phyloP scores from a whole-genome alignment of 2,113 vertebrate genomes.

The Apaloderma vittatum region DNA sequence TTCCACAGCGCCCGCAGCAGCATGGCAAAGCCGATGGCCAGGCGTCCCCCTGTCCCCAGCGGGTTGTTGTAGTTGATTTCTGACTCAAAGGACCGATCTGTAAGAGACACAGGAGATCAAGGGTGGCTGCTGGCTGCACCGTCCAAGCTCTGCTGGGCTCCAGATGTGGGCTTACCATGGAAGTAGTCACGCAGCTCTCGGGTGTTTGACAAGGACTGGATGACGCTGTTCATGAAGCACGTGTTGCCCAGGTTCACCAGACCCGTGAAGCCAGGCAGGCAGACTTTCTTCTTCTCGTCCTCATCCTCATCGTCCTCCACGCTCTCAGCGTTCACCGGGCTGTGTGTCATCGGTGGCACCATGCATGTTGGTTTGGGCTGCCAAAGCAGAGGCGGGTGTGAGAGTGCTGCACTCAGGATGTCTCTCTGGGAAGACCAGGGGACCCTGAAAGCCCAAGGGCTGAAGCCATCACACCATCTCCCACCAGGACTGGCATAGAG shows the following conservation, averaged over 20 bases:
- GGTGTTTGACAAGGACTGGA: conserved; percentile 97
- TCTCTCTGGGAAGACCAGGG: background rate
- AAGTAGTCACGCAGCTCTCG: conserved; percentile 97
- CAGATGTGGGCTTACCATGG: conserved; percentile 84
- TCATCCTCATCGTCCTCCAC: conserved; percentile 88
- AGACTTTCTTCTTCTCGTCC: conserved; percentile 96
- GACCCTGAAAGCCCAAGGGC: background rate
- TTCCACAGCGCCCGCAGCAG: conserved; percentile 95
- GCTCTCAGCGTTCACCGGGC: conserved; percentile 83
- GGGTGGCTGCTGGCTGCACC: background rate
- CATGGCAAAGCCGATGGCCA: conserved; percentile 95
- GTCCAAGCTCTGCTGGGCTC: background rate
- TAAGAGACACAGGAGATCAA: background rate
- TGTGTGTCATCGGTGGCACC: conserved; percentile 97
- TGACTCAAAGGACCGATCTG: conserved; percentile 93
- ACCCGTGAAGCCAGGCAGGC: conserved; percentile 94
- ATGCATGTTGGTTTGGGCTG: conserved; percentile 97
- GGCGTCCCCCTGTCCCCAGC: conserved; percentile 91
- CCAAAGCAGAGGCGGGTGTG: background rate
- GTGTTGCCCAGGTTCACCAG: conserved; percentile 98
- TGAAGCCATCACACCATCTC: background rate
- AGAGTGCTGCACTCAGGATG: background rate
- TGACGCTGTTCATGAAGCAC: conserved; percentile 99
- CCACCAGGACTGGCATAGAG: background rate
- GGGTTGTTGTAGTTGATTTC: conserved; percentile 98